Evolutionary conservation across 2,797 vertebrate genomes (phyloP).

Genomic region (Gallirallus australis): DNA sequence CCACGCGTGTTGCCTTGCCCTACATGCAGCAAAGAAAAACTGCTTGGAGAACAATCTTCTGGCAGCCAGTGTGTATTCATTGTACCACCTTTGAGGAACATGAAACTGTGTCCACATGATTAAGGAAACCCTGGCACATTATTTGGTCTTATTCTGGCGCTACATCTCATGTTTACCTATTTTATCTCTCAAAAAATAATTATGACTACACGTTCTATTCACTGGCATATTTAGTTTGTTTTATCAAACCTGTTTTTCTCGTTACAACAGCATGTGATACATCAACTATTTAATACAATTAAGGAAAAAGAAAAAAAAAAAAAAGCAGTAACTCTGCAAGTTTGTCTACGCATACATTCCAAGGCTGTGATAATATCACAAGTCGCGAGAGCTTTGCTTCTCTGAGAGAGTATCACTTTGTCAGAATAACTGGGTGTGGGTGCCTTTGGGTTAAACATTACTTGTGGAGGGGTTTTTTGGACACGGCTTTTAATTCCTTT

Average conservation of each 20-base stretch:
- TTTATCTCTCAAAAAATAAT: slow-evolving; percentile 20
- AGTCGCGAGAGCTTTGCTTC: not conserved
- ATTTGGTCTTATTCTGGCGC: not conserved
- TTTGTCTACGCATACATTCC: not conserved
- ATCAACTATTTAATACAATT: slow-evolving; percentile 17
- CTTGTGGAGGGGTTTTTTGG: not conserved
- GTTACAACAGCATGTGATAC: not conserved
- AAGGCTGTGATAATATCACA: not conserved
- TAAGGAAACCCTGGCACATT: not conserved
- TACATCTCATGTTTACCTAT: not conserved
- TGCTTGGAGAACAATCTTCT: not conserved
- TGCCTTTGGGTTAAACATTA: not conserved
- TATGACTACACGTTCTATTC: not conserved
- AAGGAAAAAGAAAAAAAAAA: not conserved
- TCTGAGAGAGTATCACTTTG: not conserved
- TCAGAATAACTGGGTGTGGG: not conserved
- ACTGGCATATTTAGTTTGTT: not conserved
- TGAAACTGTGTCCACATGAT: not conserved
- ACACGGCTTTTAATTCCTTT: not conserved
- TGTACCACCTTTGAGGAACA: not conserved
- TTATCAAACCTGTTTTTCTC: slow-evolving; percentile 53
- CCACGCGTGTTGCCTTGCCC: not conserved
- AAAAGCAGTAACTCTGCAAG: not conserved
- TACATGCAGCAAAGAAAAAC: not conserved
- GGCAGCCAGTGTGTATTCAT: not conserved